phyloP scores from a whole-genome alignment of 2,797 vertebrate genomes.

The Adelosebastes latens region DNA sequence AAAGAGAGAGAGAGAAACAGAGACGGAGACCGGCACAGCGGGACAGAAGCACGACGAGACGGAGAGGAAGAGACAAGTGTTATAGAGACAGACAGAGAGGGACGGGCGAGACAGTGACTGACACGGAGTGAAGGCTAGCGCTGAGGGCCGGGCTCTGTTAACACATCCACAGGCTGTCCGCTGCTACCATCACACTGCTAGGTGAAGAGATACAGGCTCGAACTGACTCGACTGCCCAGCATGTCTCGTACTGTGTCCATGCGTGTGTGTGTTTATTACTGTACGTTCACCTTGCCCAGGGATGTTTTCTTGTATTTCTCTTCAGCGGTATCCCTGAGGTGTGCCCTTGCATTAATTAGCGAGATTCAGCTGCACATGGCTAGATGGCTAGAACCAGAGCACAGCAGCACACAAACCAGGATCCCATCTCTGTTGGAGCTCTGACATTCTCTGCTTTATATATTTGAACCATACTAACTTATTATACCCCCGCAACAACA shows the following conservation, averaged over 20 bases:
- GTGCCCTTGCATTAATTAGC: constrained; percentile 77
- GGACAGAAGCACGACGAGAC: constrained; percentile 21
- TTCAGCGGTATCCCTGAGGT: constrained; percentile 35
- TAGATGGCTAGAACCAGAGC: constrained; percentile 13
- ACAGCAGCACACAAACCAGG: constrained; percentile 2
- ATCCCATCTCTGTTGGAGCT: neutral
- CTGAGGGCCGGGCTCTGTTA: constrained; percentile 32
- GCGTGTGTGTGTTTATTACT: constrained; percentile 9
- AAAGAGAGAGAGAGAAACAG: constrained; percentile 9
- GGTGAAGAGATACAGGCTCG: constrained; percentile 33
- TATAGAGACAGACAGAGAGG: constrained; percentile 5
- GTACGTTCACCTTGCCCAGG: constrained; percentile 73
- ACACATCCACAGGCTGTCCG: constrained; percentile 44
- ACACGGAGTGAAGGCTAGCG: constrained; percentile 41
- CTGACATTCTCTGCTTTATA: neutral
- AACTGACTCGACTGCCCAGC: constrained; percentile 8
- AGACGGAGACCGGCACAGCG: constrained; percentile 16
- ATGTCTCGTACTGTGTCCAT: constrained; percentile 17
- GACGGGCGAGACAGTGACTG: constrained; percentile 28
- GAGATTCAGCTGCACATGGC: constrained; percentile 29
- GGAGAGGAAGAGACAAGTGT: neutral
- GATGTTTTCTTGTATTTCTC: constrained; percentile 68
- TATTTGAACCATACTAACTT: neutral
- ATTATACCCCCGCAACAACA: neutral
- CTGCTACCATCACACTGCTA: constrained; percentile 25